These are phyloP conservation scores for Lepilemur ruficaudatus DNA, from an alignment of 2,797 vertebrate species.

Conservation along the genomic window DNA sequence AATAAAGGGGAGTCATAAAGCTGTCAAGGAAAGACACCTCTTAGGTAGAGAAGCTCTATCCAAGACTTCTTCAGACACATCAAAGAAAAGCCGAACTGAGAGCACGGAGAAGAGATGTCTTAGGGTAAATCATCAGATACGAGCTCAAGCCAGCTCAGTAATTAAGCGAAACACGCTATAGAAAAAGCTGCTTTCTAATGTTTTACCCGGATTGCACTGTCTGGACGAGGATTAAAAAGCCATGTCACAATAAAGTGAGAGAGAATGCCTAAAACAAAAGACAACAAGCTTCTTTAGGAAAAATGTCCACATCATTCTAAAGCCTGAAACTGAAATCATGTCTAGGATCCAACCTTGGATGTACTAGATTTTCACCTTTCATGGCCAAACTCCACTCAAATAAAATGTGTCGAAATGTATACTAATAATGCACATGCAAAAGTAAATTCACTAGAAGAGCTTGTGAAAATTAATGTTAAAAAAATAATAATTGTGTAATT, in stretches of 20 bases:
- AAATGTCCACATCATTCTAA: background rate
- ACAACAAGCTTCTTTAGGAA: background rate
- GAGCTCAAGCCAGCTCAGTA: background rate
- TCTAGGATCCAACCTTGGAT: background rate
- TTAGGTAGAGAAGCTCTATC: background rate
- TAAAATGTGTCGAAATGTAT: background rate
- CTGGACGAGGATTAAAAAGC: background rate
- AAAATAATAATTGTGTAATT: no score
- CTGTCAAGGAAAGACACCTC: background rate
- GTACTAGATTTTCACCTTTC: background rate
- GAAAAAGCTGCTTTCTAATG: background rate
- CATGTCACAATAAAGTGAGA: background rate
- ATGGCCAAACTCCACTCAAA: background rate
- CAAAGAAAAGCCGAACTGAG: background rate
- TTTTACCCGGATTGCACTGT: background rate
- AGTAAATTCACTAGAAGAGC: background rate
- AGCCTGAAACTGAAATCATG: background rate
- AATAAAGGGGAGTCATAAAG: background rate
- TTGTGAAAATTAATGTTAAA: no score
- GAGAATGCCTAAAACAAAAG: background rate
- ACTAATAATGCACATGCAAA: background rate
- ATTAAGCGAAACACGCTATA: background rate
- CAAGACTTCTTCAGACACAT: background rate
- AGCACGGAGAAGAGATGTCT: background rate
- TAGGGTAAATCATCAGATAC: background rate